Conservation (phyloP, 2,888 invertebrate species). For the Macropis europaea region DNA sequence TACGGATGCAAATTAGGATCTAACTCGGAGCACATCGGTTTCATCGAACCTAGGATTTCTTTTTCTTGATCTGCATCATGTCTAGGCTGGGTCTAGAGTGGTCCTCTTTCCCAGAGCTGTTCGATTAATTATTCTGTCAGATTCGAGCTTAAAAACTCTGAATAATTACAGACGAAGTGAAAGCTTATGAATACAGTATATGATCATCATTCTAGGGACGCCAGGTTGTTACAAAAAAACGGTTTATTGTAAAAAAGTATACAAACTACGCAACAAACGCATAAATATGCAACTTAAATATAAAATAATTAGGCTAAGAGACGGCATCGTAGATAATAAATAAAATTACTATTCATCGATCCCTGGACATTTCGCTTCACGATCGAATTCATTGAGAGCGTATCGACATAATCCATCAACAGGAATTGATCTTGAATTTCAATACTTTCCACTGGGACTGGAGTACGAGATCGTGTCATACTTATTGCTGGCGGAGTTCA, state of each 20-base stretch:
- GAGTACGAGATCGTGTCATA: conserved; percentile 79
- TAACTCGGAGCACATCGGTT: not conserved
- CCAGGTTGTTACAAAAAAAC: conserved; percentile 20
- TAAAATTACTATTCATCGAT: conserved; percentile 9
- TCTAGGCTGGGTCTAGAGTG: no score
- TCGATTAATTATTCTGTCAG: not conserved
- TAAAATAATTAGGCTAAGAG: conserved; percentile 29
- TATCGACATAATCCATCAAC: not conserved
- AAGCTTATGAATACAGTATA: conserved; percentile 5
- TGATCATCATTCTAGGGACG: no score
- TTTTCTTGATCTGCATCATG: no score
- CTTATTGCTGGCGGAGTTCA: conserved; percentile 57
- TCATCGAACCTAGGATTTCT: not conserved
- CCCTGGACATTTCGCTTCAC: not conserved
- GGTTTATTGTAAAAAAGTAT: conserved; percentile 63
- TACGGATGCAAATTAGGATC: no score
- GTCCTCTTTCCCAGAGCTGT: no score
- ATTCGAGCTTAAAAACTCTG: not conserved
- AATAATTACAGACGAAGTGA: conserved; percentile 10
- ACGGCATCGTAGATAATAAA: conserved; percentile 21
- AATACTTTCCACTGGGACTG: conserved; percentile 70
- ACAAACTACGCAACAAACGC: conserved; percentile 63
- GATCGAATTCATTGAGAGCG: not conserved
- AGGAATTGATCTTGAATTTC: no score
- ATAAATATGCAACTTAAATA: conserved; percentile 65